Evolutionary conservation across 2,888 invertebrate genomes (phyloP), one percentile per base, ranked within the genome.

Genomic region (Aspidiotus rigidus): DNA sequence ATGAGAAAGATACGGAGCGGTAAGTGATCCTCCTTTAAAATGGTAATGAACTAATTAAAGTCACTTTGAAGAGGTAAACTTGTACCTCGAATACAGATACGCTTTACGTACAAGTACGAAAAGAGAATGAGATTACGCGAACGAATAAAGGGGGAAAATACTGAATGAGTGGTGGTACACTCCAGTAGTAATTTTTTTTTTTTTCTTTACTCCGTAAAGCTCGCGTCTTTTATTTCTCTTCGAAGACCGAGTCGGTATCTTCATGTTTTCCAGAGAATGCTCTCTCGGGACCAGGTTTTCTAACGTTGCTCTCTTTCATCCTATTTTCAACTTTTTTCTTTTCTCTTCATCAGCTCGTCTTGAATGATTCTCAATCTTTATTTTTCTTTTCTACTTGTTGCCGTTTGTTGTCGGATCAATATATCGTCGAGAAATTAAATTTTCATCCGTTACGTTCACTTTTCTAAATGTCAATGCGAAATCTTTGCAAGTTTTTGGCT

Each of bases 1-100:
- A 57, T 2, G 39, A 60, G 28, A 60, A 40, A 62, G 16, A 62
- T 42, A 62, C 42, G 42, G 42, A 15, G n/a, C n/a, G 42, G 62
- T 44, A 62, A 62, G 40, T 62, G 62, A 62, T 62, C 42, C 62
- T 62, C 62, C 41, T 62, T 62, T 62, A 62, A 28, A 62, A 62
- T 62, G 62, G 42, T 62, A 62, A 62, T 62, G 62, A 62, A 62
- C 62, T 44, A 62, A 62, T 62, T 62, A 62, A 62, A 62, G 62
- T 62, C 42, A 62, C 42, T 62, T 62, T 62, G 62, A 44, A 40
- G 13, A 62, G 62, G 62, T 62, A 62, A 62, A 62, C 62, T 62
- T 17, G 62, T 28, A 28, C 7, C 62, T 62, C 62, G 62, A 62
- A 62, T 62, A 62, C 62, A 62, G 62, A 62, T 62, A 62, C 15